Conservation (phyloP, 2,113 vertebrate species). For the Reinhardtius hippoglossoides region DNA sequence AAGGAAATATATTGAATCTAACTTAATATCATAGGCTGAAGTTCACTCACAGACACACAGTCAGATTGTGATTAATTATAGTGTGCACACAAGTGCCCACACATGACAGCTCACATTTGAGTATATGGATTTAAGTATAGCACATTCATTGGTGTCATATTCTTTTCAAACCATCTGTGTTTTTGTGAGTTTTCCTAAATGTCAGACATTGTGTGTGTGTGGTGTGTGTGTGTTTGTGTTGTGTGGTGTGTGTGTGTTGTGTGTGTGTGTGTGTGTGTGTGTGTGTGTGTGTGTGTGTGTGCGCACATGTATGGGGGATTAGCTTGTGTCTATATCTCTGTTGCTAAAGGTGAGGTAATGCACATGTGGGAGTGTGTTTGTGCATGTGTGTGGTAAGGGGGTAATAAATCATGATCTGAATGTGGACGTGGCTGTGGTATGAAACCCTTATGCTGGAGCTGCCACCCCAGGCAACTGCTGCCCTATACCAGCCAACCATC, state of each 20-base stretch:
- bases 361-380: conserved; percentile 35
- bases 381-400: conserved; percentile 42
- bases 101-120: conserved; percentile 47
- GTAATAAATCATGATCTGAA: conserved; percentile 80
- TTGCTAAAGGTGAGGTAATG: conserved; percentile 38
- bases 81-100: conserved; percentile 16
- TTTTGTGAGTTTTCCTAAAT: conserved; percentile 56
- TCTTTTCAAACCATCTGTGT: conserved; percentile 24
- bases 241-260: background rate
- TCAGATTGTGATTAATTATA: conserved; percentile 50
- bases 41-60: conserved; percentile 32
- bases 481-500: conserved; percentile 77
- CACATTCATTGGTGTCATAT: conserved; percentile 6
- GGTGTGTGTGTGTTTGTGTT: background rate
- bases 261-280: background rate
- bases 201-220: conserved; percentile 44
- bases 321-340: conserved; percentile 45
- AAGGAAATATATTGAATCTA: conserved; percentile 13
- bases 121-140: conserved; percentile 13
- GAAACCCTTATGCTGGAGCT: conserved; percentile 62
- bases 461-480: conserved; percentile 78
- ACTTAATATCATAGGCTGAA: background rate
- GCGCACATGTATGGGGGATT: background rate
- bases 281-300: background rate
- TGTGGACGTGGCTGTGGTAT: conserved; percentile 66